Percentiles rank a stretch among this genome's conserved stretches.
phyloP scores from a whole-genome alignment of 2,797 vertebrate species.

The Coilia nasus region DNA sequence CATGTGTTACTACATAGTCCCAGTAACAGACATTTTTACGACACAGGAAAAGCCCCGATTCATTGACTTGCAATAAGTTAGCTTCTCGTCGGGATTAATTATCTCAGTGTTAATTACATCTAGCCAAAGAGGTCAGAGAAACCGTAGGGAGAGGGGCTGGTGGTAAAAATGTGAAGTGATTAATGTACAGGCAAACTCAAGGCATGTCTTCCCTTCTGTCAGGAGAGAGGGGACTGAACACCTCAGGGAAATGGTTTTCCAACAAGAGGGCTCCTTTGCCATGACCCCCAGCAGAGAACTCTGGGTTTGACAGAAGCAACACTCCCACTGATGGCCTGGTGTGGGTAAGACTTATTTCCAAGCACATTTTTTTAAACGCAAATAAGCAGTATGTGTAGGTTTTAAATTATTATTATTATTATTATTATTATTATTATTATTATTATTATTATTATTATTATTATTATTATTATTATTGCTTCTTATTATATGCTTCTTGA shows the following conservation, averaged over 20 bases:
- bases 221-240: conserved; percentile 78
- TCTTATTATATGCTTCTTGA: no score
- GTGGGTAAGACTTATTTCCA: conserved; percentile 75
- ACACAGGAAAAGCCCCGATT: neutral
- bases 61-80: neutral
- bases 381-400: no score
- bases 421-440: no score
- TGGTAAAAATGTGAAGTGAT: neutral
- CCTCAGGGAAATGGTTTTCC: conserved; percentile 72
- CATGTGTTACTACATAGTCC: neutral
- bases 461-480: no score
- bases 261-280: conserved; percentile 73
- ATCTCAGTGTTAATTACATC: conserved; percentile 7
- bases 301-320: conserved; percentile 79
- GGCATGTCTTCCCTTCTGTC: conserved; percentile 45
- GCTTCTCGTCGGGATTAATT: conserved; percentile 1
- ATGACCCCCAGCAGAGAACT: conserved; percentile 80
- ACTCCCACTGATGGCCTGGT: conserved; percentile 89
- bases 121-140: neutral
- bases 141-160: neutral
- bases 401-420: no score
- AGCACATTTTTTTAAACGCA: no score
- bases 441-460: no score
- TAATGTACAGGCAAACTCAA: neutral
- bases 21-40: neutral